A percentile compares a stretch with the other conserved stretches of the same genome.
Conservation (phyloP, 2,113 vertebrate genomes). For the Todiramphus chloris region DNA sequence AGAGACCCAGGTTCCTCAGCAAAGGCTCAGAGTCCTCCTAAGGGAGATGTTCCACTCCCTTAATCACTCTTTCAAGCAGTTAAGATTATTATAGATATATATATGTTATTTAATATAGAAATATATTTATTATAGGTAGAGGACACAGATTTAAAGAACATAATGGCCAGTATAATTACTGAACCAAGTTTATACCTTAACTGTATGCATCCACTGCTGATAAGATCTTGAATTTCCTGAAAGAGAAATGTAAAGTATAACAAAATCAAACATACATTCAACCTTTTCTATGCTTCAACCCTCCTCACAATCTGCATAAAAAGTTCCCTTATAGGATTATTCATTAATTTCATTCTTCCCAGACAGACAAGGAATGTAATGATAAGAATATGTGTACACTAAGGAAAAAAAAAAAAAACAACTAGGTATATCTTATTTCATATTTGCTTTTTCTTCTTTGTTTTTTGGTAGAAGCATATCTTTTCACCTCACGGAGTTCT, state of each 20-base stretch:
- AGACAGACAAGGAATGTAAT: neutral
- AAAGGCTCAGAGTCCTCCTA: too few species aligned
- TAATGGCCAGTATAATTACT: neutral
- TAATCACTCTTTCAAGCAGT: too few species aligned
- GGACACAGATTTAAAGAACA: neutral
- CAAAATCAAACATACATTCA: neutral
- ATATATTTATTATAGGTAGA: neutral
- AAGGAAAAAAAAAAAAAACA: neutral
- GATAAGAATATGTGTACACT: neutral
- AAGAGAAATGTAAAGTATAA: constrained; percentile 9
- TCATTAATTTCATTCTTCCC: neutral
- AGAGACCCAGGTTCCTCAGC: too few species aligned
- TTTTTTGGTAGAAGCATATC: neutral
- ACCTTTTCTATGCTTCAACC: neutral
- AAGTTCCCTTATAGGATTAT: neutral
- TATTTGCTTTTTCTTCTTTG: neutral
- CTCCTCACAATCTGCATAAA: neutral
- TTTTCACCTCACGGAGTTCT: neutral
- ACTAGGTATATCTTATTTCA: neutral
- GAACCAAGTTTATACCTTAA: constrained; percentile 83
- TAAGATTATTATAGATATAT: too few species aligned
- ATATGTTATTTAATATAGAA: neutral
- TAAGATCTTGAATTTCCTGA: constrained; percentile 91
- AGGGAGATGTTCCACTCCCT: too few species aligned
- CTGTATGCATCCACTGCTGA: constrained; percentile 93